Evolutionary conservation across 1,140 invertebrate genomes (phyloP).

Genomic region (Melitaea cinxia): DNA sequence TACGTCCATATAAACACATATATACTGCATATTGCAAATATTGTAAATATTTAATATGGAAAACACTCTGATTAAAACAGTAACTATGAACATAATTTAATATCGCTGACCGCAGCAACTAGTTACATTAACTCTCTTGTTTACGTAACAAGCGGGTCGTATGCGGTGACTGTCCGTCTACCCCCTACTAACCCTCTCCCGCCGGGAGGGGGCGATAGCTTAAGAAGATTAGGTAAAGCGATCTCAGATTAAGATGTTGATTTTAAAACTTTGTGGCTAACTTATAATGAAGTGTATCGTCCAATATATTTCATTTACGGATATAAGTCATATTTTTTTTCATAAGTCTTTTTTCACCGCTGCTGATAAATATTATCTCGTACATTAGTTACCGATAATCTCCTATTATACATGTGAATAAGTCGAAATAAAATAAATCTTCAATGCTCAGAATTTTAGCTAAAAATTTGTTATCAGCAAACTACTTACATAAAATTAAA

Average conservation of each 20-base stretch:
- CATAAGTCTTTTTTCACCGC: too few relatives aligned
- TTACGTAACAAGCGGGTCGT: conserved; percentile 16
- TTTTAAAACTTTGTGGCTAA: not conserved
- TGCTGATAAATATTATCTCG: too few relatives aligned
- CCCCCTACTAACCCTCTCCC: not conserved
- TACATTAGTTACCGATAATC: too few relatives aligned
- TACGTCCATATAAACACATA: too few relatives aligned
- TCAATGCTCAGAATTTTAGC: too few relatives aligned
- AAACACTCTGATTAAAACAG: conserved; percentile 1
- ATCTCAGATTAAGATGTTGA: conserved; percentile 9
- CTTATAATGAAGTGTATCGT: not conserved
- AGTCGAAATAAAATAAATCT: too few relatives aligned
- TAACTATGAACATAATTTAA: conserved; percentile 18
- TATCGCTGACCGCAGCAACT: conserved; percentile 16
- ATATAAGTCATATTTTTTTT: too few relatives aligned
- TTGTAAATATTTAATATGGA: not conserved
- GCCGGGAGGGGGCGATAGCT: not conserved
- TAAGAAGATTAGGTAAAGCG: conserved; percentile 27
- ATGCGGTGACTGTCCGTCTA: conserved; percentile 15
- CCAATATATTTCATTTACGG: not conserved
- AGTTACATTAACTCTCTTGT: conserved; percentile 24
- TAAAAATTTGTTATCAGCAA: too few relatives aligned
- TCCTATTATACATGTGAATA: too few relatives aligned
- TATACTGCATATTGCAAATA: too few relatives aligned
- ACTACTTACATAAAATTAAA: too few relatives aligned